phyloP scores from a whole-genome alignment of 2,888 invertebrate genomes.

The Papilio protenor region DNA sequence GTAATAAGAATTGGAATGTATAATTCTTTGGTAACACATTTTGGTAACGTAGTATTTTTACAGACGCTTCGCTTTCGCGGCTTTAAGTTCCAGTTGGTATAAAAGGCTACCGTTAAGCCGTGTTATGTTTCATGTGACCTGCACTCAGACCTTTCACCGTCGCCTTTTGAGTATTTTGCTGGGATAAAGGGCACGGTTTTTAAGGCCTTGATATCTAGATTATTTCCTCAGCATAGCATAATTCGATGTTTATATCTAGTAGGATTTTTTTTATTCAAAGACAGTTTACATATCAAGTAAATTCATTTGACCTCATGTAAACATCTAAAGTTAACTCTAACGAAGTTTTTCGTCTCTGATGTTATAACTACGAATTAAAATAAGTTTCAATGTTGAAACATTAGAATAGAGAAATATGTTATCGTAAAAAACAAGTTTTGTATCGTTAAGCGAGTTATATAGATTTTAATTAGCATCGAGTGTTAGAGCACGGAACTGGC shows the following conservation, averaged over 20 bases:
- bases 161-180: conserved; percentile 3
- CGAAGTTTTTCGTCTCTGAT: too few species aligned
- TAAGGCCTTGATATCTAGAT: not conserved
- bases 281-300: too few species aligned
- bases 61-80: conserved; percentile 3
- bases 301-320: not conserved
- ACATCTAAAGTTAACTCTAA: not conserved
- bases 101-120: conserved; percentile 38
- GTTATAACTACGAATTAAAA: not conserved
- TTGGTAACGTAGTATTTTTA: not conserved
- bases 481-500: conserved; percentile 36
- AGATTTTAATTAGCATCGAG: conserved; percentile 37
- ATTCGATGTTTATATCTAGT: too few species aligned
- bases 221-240: not conserved
- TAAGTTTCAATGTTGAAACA: not conserved
- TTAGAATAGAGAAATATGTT: conserved; percentile 12
- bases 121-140: conserved; percentile 37
- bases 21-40: not conserved
- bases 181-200: not conserved
- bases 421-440: conserved; percentile 29
- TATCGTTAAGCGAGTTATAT: conserved; percentile 31
- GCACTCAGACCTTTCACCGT: conserved; percentile 32
- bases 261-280: too few species aligned
- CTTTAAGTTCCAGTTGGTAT: conserved; percentile 29
- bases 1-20: not conserved